These are phyloP conservation scores for Lynx canadensis DNA, from an alignment of 2,113 vertebrate genomes.

Conservation along the genomic window DNA sequence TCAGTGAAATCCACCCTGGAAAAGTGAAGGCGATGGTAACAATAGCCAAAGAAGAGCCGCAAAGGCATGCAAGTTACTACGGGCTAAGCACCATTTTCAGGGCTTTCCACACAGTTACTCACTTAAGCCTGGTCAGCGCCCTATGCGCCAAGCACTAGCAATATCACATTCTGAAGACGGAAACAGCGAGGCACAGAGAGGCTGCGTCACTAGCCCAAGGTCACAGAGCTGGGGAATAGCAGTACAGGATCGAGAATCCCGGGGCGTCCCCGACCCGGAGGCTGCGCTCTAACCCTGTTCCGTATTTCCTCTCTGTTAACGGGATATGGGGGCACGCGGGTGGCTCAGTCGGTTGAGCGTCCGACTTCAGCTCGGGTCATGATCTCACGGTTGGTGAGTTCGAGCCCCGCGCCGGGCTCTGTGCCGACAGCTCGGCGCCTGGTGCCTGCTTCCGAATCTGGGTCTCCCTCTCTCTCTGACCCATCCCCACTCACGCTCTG, in stretches of 20 bases:
- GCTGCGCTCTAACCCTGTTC: fast-evolving
- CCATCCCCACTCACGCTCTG: no score
- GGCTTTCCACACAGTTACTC: no score
- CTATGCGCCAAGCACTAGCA: fast-evolving
- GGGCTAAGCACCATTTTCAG: fast-evolving
- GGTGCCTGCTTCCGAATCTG: no score
- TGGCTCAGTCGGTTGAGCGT: no score
- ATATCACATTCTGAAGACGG: neutral
- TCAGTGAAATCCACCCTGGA: neutral
- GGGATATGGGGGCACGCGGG: no score
- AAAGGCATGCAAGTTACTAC: fast-evolving
- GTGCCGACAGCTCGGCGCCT: no score
- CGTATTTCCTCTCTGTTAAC: neutral
- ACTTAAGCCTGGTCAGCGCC: fast-evolving
- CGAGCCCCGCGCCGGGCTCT: no score
- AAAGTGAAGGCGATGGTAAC: neutral
- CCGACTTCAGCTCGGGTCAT: no score
- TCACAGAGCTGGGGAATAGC: neutral
- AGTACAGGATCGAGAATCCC: fast-evolving
- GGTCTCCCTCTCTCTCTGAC: no score
- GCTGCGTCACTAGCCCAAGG: no score
- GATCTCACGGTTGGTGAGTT: no score
- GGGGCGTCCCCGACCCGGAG: fast-evolving
- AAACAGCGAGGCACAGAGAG: neutral
- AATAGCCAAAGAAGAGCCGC: neutral